Evolutionary conservation across 2,888 invertebrate genomes (phyloP).

Genomic region (Iphiclides podalirius): DNA sequence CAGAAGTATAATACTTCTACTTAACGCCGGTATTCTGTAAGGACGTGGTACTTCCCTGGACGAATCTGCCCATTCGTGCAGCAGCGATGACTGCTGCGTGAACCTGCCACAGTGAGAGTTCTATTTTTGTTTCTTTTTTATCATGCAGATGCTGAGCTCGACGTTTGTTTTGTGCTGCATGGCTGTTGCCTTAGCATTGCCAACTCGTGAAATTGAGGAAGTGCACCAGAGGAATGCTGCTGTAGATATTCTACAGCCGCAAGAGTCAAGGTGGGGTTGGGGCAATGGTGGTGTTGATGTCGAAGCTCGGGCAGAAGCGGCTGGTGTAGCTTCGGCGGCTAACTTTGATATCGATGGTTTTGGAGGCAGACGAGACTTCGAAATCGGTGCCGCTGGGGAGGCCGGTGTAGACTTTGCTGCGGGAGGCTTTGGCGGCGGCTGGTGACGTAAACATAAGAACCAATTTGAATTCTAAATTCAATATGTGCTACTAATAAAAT

Average conservation of each 20-base stretch:
- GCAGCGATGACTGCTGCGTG: too few species aligned
- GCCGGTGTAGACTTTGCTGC: background rate
- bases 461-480: too few species aligned
- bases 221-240: background rate
- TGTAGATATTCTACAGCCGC: constrained; percentile 27
- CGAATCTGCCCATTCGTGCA: too few species aligned
- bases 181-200: background rate
- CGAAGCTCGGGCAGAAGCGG: constrained; percentile 20
- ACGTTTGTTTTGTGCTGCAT: constrained; percentile 1
- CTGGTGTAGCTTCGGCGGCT: background rate
- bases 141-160: background rate
- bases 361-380: background rate
- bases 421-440: background rate
- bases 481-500: background rate
- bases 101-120: too few species aligned
- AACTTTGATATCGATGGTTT: background rate
- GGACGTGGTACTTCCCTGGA: too few species aligned
- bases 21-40: too few species aligned
- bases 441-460: too few species aligned
- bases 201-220: constrained; percentile 2
- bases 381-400: background rate
- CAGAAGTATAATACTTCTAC: too few species aligned
- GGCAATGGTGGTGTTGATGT: constrained; percentile 21
- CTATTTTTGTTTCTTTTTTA: too few species aligned
- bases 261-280: constrained; percentile 28